Percentiles rank a stretch among this genome's conserved stretches.
Conservation (phyloP, 2,113 vertebrate genomes). For the Odocoileus virginianus region DNA sequence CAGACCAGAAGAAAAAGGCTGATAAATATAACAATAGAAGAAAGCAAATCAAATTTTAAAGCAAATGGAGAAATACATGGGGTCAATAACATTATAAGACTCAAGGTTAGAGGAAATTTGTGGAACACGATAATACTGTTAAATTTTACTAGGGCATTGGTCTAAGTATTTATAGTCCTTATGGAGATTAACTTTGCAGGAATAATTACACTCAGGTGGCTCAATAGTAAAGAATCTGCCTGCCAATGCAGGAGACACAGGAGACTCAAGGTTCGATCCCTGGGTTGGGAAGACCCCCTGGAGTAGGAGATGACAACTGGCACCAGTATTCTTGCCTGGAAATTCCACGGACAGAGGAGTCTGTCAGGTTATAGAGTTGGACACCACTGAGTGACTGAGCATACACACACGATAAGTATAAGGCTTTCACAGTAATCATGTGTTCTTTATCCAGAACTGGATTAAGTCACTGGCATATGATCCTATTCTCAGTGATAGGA, state of each 20-base stretch:
- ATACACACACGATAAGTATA: rapidly evolving
- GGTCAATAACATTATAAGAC: neutral
- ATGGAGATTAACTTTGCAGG: neutral
- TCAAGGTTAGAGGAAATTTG: neutral
- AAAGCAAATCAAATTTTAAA: neutral
- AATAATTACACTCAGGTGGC: neutral
- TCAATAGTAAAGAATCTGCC: neutral
- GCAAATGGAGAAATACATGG: neutral
- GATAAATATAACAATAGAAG: neutral
- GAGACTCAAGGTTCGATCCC: rapidly evolving
- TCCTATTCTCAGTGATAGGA: neutral
- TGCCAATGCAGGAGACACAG: neutral
- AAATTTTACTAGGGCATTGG: neutral
- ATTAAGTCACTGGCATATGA: neutral
- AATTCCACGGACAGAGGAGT: neutral
- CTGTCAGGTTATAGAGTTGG: neutral
- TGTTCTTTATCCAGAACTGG: neutral
- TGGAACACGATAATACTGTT: neutral
- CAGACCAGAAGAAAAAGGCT: neutral
- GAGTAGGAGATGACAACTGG: neutral
- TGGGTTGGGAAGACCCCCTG: neutral
- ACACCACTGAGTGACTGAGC: neutral
- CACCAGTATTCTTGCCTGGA: neutral
- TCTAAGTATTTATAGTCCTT: neutral
- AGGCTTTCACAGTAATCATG: neutral